A percentile compares a stretch with the other conserved stretches of the same genome.
Conservation (phyloP, 2,113 vertebrate species). For the Rostratula benghalensis region DNA sequence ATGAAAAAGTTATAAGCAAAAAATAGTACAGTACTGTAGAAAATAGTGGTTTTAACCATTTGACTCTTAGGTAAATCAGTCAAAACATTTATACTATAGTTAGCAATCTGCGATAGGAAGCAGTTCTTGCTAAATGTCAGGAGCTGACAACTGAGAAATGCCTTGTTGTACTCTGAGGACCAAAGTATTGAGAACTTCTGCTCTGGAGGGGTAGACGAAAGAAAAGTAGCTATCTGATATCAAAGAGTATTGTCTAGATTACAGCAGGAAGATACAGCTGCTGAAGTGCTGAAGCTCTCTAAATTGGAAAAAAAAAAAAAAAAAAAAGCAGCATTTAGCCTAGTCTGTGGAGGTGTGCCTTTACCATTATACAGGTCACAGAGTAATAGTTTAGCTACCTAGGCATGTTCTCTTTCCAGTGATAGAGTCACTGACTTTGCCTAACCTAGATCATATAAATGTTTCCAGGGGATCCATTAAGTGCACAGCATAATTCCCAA, state of each 20-base stretch:
- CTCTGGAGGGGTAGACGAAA: neutral
- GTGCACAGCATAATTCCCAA: neutral
- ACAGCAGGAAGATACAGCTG: neutral
- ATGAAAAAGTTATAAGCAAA: neutral
- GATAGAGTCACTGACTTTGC: neutral
- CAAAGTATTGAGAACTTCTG: neutral
- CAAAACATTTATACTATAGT: neutral
- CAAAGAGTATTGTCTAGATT: neutral
- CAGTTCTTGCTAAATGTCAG: neutral
- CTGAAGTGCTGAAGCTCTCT: neutral
- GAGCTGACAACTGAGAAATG: neutral
- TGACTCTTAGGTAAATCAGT: neutral
- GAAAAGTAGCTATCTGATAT: neutral
- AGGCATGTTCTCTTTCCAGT: neutral
- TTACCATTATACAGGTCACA: neutral
- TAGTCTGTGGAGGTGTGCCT: neutral
- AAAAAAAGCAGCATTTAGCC: neutral
- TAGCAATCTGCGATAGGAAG: neutral
- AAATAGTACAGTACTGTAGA: neutral
- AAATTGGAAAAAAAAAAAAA: neutral
- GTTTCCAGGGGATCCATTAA: neutral
- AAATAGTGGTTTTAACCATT: neutral
- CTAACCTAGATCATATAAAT: neutral
- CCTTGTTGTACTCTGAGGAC: neutral
- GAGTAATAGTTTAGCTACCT: neutral